A percentile compares a stretch with the other conserved stretches of the same genome.
These are phyloP conservation scores for Umimayanthus chanpuru DNA, from an alignment of 92 coral and sea anemone genomes.

Conservation along the genomic window DNA sequence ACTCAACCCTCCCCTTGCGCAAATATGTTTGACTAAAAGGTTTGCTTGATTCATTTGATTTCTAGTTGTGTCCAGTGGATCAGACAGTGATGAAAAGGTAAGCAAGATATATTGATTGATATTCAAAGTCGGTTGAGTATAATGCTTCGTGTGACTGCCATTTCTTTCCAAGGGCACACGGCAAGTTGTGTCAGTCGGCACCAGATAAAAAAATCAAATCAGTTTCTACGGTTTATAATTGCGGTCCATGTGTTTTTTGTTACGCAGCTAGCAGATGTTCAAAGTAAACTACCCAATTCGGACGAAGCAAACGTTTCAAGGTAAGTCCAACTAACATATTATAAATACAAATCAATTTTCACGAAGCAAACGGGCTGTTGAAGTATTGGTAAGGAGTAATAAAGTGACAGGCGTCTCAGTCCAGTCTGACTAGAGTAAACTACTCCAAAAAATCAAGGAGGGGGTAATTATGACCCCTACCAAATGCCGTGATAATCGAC, in stretches of 20 bases:
- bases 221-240: not conserved
- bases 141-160: too few species aligned
- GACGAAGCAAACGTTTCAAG: conserved; percentile 1
- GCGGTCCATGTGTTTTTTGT: conserved; percentile 3
- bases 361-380: not conserved
- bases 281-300: not conserved
- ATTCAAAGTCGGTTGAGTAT: too few species aligned
- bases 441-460: not conserved
- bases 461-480: not conserved
- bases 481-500: not conserved
- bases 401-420: conserved; percentile 4
- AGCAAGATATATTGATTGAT: not conserved
- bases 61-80: too few species aligned
- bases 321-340: not conserved
- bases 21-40: too few species aligned
- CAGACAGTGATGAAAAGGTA: too few species aligned
- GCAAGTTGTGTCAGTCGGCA: conserved; percentile 2
- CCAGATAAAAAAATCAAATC: conserved; percentile 2
- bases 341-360: not conserved
- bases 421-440: not conserved
- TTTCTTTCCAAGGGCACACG: not conserved
- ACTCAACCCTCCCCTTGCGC: too few species aligned
- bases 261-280: not conserved
- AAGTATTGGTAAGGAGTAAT: conserved; percentile 6
- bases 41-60: too few species aligned